phyloP scores from a whole-genome alignment of 2,888 invertebrate species.

The Drosophila cracens region DNA sequence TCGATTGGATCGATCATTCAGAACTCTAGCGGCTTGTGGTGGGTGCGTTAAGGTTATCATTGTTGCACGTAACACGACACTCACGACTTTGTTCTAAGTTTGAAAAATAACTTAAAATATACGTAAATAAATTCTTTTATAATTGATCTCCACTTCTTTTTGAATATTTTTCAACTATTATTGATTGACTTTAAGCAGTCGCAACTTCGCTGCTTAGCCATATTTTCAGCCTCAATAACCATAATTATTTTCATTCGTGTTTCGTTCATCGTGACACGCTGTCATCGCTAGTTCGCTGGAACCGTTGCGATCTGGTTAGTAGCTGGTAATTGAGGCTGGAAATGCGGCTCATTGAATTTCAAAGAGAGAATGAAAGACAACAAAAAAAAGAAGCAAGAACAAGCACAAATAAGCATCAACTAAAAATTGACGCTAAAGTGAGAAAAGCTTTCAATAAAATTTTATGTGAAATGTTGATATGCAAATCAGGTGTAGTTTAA shows the following conservation, averaged over 20 bases:
- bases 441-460: slow-evolving; percentile 77
- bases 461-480: slow-evolving; percentile 77
- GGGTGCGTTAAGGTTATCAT: not conserved
- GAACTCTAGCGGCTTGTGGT: not conserved
- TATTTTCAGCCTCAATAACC: not conserved
- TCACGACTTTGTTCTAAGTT: not conserved
- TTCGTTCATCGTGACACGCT: slow-evolving; percentile 12
- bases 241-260: not conserved
- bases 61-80: not conserved
- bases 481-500: slow-evolving; percentile 51
- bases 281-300: not conserved
- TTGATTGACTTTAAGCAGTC: not conserved
- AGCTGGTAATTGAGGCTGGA: slow-evolving; percentile 40
- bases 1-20: slow-evolving; percentile 36
- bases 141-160: not conserved
- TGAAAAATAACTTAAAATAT: not conserved
- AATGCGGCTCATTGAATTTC: slow-evolving; percentile 73
- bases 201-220: not conserved
- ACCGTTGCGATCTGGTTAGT: slow-evolving; percentile 11
- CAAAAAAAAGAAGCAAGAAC: slow-evolving; percentile 1
- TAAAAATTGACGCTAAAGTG: slow-evolving; percentile 68
- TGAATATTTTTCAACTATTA: not conserved
- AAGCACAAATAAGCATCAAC: slow-evolving; percentile 1
- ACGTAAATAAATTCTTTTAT: not conserved
- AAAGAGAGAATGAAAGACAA: slow-evolving; percentile 9